A percentile compares a stretch with the other conserved stretches of the same genome.
These are phyloP conservation scores for Urosaurus nigricauda DNA, from an alignment of 2,797 vertebrate species.

Conservation along the genomic window DNA sequence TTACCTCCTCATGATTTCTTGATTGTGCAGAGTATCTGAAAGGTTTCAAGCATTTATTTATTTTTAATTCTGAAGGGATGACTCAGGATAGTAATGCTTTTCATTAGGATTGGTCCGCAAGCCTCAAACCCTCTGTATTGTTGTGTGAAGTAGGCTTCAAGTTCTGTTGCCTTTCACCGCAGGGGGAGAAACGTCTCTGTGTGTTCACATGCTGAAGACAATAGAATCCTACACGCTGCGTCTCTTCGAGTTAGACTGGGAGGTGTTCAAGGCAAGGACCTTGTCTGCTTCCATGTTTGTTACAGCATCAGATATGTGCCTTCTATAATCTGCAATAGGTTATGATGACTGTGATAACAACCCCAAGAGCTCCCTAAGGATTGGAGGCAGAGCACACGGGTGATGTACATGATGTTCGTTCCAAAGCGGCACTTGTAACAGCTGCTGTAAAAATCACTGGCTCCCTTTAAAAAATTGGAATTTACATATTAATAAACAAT, in stretches of 20 bases:
- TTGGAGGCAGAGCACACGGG: background rate
- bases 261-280: background rate
- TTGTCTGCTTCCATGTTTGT: background rate
- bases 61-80: too few relatives aligned
- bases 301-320: background rate
- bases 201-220: accelerated
- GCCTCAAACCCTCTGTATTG: background rate
- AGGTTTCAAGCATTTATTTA: background rate
- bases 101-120: background rate
- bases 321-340: background rate
- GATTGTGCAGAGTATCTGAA: background rate
- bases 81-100: background rate
- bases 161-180: accelerated
- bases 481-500: too few relatives aligned
- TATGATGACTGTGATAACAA: background rate
- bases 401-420: background rate
- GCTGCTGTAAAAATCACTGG: background rate
- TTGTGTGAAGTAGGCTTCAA: conserved; percentile 10
- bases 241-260: background rate
- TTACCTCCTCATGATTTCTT: background rate
- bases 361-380: conserved; percentile 1
- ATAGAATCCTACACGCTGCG: accelerated
- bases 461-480: background rate
- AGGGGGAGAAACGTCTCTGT: background rate
- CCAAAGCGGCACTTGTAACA: background rate